phyloP scores from a whole-genome alignment of 2,888 invertebrate genomes.

The Ophion costatus region DNA sequence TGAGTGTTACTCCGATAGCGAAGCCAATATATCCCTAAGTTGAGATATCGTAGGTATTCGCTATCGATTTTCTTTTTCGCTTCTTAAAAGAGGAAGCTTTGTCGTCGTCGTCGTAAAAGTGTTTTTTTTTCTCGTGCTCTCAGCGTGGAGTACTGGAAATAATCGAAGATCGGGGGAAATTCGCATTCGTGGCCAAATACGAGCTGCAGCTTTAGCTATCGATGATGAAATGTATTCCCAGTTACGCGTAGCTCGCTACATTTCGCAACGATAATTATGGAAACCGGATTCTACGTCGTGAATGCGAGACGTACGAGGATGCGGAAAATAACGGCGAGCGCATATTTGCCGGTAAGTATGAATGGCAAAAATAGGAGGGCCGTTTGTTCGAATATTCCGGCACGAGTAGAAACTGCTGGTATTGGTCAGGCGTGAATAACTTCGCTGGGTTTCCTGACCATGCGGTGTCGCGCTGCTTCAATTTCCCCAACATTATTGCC shows the following conservation, averaged over 20 bases:
- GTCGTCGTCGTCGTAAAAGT: conserved; percentile 7
- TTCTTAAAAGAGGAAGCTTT: background rate
- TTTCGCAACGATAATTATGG: no score
- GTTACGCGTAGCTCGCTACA: no score
- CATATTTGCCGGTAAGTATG: background rate
- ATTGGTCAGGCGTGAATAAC: conserved; percentile 34
- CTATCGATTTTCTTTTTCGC: conserved; percentile 21
- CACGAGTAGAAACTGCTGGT: conserved; percentile 48
- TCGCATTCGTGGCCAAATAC: background rate
- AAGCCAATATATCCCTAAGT: conserved; percentile 26
- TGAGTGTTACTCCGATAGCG: conserved; percentile 7
- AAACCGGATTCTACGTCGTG: background rate
- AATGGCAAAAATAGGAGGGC: conserved; percentile 5
- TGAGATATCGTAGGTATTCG: conserved; percentile 23
- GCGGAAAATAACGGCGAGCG: background rate
- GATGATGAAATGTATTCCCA: no score
- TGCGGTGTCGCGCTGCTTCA: background rate
- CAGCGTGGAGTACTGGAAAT: background rate
- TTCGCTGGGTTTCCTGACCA: background rate
- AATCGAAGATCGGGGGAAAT: background rate
- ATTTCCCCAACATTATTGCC: background rate
- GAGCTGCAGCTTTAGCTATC: no score
- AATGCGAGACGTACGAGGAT: background rate
- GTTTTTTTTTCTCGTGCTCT: background rate
- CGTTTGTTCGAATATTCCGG: background rate